These are phyloP conservation scores for Amiota mariae DNA, from an alignment of 2,888 invertebrate genomes.

Conservation along the genomic window DNA sequence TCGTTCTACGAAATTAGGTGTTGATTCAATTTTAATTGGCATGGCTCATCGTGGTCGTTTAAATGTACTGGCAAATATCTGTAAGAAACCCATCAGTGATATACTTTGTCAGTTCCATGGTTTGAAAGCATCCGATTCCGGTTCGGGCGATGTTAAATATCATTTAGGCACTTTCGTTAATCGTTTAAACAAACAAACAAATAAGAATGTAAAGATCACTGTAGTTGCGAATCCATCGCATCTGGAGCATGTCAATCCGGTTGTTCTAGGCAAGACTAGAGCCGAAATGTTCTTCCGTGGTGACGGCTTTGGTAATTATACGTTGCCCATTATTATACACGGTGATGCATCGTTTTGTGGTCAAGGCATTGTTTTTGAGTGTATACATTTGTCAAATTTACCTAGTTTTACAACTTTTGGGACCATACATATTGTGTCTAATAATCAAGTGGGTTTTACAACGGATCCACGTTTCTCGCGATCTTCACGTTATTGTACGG, in stretches of 20 bases:
- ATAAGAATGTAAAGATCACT: conserved; percentile 84
- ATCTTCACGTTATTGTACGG: conserved; percentile 90
- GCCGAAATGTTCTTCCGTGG: conserved; percentile 89
- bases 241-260: conserved; percentile 89
- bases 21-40: conserved; percentile 96
- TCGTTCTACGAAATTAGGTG: conserved; percentile 90
- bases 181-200: conserved; percentile 83
- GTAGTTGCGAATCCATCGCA: conserved; percentile 95
- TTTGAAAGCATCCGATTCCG: conserved; percentile 83
- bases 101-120: conserved; percentile 92
- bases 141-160: conserved; percentile 93
- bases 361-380: conserved; percentile 80
- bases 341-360: conserved; percentile 80
- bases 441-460: conserved; percentile 90
- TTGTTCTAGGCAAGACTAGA: conserved; percentile 87
- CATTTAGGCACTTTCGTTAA: conserved; percentile 90
- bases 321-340: conserved; percentile 79
- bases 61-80: conserved; percentile 90
- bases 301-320: conserved; percentile 79
- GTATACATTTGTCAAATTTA: conserved; percentile 76
- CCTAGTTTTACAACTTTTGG: conserved; percentile 79
- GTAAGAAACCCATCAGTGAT: conserved; percentile 89
- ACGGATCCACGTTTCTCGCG: conserved; percentile 90
- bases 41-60: conserved; percentile 88
- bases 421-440: conserved; percentile 78